Evolutionary conservation across 1,140 invertebrate genomes (phyloP), one percentile per base, ranked within the genome.

Genomic region (Conopomorpha cramerella): DNA sequence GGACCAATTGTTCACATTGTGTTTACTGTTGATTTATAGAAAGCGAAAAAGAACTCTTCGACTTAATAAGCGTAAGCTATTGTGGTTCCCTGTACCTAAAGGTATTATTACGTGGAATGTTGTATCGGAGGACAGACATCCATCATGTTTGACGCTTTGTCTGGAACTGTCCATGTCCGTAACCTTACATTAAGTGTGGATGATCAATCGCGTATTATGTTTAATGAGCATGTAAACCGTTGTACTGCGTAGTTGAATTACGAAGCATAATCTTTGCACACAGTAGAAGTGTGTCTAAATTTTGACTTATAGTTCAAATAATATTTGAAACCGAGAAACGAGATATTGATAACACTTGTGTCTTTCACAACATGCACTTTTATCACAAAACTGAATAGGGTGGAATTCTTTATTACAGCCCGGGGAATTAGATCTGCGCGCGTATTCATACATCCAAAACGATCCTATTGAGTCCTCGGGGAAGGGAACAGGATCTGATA

Each of bases 401-500:
- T 31, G 30, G 14, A 31, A 31, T 17, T 12, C 16, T 16, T 37
- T 28, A 30, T 68, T 65, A 55, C 59, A 55, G 55, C 48, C 45
- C 34, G 43, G 59, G 62, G 64, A 71, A 71, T 71, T 71, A 71
- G 62, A 71, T 56, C 56, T 47, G 43, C 31, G 43, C n/a, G n/a
- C n/a, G 56, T 60, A 65, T 70, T 71, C 63, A 61, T 59, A 56
- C 49, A 53, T 43, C 44, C 50, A 4, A 23, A 46, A 57, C 63
- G 55, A 54, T 59, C 55, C 51, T 65, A 68, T 68, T 70, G 70
- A 74, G 70, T 66, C 53, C 61, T 64, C 49, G 67, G 61, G 70
- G 63, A 74, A 74, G 70, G 70, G 70, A 68, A 70, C 61, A 52
- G 59, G 51, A 74, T 74, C 70, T 67, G 70, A 74, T 74, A 74